phyloP scores from a whole-genome alignment of 2,888 invertebrate genomes.

The Acheta domesticus region DNA sequence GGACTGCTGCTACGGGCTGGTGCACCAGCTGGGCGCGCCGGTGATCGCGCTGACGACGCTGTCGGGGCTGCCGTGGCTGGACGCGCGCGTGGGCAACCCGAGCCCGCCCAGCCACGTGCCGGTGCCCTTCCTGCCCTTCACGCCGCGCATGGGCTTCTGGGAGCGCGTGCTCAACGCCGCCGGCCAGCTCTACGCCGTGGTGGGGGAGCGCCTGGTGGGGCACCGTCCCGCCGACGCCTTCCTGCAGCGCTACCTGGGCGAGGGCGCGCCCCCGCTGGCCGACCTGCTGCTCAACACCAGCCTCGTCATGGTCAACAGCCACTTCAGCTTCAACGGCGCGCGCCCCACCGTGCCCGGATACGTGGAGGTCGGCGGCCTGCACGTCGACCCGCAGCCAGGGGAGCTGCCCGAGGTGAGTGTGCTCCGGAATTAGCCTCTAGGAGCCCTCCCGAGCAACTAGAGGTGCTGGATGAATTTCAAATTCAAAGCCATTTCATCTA shows the following conservation, averaged over 20 bases:
- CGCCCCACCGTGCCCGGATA: conserved; percentile 39
- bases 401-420: conserved; percentile 31
- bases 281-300: conserved; percentile 56
- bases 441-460: too few species aligned
- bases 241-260: too few species aligned
- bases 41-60: conserved; percentile 36
- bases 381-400: conserved; percentile 27
- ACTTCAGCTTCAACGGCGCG: conserved; percentile 57
- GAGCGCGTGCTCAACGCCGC: conserved; percentile 40
- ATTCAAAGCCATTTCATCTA: too few species aligned
- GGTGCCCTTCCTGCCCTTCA: conserved; percentile 38
- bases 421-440: too few species aligned
- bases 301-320: conserved; percentile 58
- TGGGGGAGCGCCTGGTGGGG: too few species aligned
- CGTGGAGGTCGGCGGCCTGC: conserved; percentile 35
- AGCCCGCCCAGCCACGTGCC: conserved; percentile 40
- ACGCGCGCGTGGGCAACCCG: conserved; percentile 37
- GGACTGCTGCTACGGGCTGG: conserved; percentile 41
- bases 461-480: too few species aligned
- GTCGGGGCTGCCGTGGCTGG: conserved; percentile 35
- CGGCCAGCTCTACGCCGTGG: not conserved
- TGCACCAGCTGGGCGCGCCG: conserved; percentile 36
- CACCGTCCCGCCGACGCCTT: too few species aligned
- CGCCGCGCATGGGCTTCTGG: conserved; percentile 41
- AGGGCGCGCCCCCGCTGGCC: conserved; percentile 43